Conservation (phyloP, 2,113 vertebrate species). For the Oncorhynchus mykiss region DNA sequence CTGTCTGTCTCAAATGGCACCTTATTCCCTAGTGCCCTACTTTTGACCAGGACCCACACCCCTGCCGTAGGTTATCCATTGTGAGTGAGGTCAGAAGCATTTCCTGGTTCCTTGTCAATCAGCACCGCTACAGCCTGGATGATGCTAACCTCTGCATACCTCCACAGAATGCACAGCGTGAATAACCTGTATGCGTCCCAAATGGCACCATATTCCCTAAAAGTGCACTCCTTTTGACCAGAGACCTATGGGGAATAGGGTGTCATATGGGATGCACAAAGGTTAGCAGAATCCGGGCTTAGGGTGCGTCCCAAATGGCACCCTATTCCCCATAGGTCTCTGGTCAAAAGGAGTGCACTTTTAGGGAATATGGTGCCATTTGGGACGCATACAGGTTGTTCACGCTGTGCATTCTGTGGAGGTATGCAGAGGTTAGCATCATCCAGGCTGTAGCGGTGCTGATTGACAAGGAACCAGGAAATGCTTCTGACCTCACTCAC, state of each 20-base stretch:
- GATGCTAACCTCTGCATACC: background rate
- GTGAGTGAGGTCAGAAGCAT: background rate
- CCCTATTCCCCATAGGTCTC: too few species aligned
- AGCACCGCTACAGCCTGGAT: background rate
- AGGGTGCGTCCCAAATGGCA: too few species aligned
- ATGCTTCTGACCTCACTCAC: background rate
- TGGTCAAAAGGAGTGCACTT: too few species aligned
- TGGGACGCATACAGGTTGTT: background rate
- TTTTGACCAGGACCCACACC: too few species aligned
- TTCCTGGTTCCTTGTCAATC: background rate
- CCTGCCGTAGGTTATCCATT: constrained; percentile 9
- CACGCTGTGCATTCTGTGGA: background rate
- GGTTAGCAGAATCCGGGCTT: background rate
- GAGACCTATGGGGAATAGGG: too few species aligned
- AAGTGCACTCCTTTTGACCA: too few species aligned
- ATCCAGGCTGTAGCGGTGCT: background rate
- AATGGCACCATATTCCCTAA: too few species aligned
- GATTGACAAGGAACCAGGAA: background rate
- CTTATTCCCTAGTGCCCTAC: too few species aligned
- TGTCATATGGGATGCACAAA: too few species aligned
- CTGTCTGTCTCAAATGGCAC: too few species aligned
- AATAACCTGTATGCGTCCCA: background rate
- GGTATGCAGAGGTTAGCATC: background rate
- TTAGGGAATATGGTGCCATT: too few species aligned
- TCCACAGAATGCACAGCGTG: background rate